These are phyloP conservation scores for Smutsia temminckii DNA, from an alignment of 2,797 vertebrate genomes.

Conservation along the genomic window DNA sequence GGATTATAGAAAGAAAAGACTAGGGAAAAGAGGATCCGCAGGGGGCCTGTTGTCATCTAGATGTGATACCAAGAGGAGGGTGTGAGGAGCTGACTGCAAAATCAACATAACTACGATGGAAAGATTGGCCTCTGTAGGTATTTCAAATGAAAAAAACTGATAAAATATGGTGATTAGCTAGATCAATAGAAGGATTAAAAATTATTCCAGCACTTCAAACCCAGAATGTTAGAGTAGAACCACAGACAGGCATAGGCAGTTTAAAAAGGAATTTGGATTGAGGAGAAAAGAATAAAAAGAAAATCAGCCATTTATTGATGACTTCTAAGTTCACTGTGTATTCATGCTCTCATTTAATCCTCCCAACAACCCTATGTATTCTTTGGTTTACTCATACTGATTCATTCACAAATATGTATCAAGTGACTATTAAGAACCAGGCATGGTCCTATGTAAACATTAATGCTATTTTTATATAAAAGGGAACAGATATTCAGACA, in stretches of 20 bases:
- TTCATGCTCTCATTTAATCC: not conserved
- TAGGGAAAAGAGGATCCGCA: not conserved
- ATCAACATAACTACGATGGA: not conserved
- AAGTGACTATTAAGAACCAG: not conserved
- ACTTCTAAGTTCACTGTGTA: not conserved
- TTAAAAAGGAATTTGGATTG: not conserved
- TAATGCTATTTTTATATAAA: not conserved
- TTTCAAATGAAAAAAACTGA: constrained; percentile 15
- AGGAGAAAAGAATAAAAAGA: not conserved
- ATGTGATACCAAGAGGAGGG: rapidly evolving
- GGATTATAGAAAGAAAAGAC: not conserved
- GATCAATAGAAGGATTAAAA: not conserved
- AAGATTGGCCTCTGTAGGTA: not conserved
- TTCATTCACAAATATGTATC: not conserved
- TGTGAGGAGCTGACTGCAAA: not conserved
- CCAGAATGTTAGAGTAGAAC: not conserved
- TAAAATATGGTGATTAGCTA: not conserved
- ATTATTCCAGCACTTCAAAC: not conserved
- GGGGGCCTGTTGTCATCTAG: not conserved
- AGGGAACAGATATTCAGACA: not conserved
- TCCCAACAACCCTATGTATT: not conserved
- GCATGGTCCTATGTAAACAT: not conserved
- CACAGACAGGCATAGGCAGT: not conserved
- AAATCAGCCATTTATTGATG: not conserved
- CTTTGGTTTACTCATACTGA: not conserved